phyloP scores from a whole-genome alignment of 2,797 vertebrate species.

The Sebastes hubbsi region DNA sequence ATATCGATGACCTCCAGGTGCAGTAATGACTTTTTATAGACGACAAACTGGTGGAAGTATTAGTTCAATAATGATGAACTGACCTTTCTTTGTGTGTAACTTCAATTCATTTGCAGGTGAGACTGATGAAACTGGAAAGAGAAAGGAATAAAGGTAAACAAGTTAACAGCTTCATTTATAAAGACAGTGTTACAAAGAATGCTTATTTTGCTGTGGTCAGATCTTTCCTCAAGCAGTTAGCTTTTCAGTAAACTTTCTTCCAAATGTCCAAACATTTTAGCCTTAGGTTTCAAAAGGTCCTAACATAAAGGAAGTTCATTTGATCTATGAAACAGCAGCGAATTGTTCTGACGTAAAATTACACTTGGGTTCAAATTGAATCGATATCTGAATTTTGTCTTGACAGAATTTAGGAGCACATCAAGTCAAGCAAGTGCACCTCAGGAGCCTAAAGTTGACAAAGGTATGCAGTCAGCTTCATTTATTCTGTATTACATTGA shows the following conservation, averaged over 20 bases:
- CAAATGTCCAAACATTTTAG: neutral
- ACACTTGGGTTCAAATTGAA: neutral
- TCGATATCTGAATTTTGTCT: constrained; percentile 13
- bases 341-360: neutral
- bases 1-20: constrained; percentile 86
- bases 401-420: constrained; percentile 81
- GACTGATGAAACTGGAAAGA: constrained; percentile 81
- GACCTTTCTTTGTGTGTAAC: neutral
- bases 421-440: constrained; percentile 84
- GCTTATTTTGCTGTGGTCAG: neutral
- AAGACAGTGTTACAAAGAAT: neutral
- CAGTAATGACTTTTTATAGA: neutral
- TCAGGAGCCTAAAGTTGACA: constrained; percentile 85
- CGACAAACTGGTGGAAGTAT: rapidly evolving
- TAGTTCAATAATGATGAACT: neutral
- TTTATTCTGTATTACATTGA: neutral
- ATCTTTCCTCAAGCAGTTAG: neutral
- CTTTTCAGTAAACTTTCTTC: neutral
- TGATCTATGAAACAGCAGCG: neutral
- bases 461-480: constrained; percentile 80
- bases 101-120: constrained; percentile 77
- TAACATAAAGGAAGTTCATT: too few relatives aligned
- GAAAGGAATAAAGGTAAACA: constrained; percentile 87
- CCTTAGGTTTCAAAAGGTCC: neutral
- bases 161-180: neutral